A percentile compares a stretch with the other conserved stretches of the same genome.
Conservation (phyloP, 1,140 invertebrate genomes). For the Scaptomyza hsui region DNA sequence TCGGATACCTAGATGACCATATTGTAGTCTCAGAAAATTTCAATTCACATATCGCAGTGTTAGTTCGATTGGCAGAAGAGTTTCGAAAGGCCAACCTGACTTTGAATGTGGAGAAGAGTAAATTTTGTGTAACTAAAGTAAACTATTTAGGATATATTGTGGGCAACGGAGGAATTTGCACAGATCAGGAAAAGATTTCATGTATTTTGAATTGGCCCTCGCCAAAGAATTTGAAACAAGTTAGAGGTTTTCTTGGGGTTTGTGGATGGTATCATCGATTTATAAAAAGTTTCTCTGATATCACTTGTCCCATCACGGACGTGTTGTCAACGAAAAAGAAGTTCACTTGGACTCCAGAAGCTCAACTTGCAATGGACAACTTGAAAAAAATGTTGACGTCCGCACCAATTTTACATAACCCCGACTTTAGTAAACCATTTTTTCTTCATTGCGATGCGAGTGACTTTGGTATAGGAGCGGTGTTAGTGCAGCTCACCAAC, state of each 20-base stretch:
- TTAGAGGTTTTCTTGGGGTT: too few relatives aligned
- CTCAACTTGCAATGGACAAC: conserved; percentile 5
- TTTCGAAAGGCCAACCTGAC: too few relatives aligned
- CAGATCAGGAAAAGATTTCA: conserved; percentile 5
- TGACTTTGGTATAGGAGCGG: too few relatives aligned
- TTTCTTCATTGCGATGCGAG: conserved; percentile 7
- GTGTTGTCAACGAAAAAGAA: background rate
- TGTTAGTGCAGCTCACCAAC: too few relatives aligned
- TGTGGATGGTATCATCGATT: background rate
- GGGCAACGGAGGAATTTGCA: background rate
- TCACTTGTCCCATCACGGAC: conserved; percentile 4
- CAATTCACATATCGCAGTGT: too few relatives aligned
- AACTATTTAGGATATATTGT: too few relatives aligned
- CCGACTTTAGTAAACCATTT: background rate
- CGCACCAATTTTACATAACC: conserved; percentile 9
- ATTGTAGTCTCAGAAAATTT: too few relatives aligned
- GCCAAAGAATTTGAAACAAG: conserved; percentile 6
- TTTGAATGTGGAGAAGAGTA: too few relatives aligned
- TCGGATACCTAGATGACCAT: too few relatives aligned
- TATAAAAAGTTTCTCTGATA: conserved; percentile 10
- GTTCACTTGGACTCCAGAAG: conserved; percentile 18
- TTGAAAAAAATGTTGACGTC: background rate
- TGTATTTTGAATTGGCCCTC: conserved; percentile 18
- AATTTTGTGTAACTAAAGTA: too few relatives aligned
- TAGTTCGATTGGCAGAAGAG: too few relatives aligned